phyloP scores from a whole-genome alignment of 2,113 vertebrate genomes.

The Corythornis madagascariensis region DNA sequence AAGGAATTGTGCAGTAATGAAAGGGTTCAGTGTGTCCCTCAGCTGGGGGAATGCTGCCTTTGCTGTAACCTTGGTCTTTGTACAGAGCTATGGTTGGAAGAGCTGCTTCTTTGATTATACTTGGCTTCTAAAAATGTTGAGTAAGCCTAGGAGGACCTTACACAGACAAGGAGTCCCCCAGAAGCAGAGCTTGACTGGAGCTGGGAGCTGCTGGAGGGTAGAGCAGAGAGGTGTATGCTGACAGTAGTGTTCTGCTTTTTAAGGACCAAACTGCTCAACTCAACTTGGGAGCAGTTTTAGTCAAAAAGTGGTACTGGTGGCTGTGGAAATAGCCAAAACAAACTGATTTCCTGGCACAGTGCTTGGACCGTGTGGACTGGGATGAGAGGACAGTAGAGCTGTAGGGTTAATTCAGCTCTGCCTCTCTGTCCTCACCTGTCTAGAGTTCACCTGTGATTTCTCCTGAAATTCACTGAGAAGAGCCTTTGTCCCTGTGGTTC shows the following conservation, averaged over 20 bases:
- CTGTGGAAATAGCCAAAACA: neutral
- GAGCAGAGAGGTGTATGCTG: neutral
- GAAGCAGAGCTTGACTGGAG: neutral
- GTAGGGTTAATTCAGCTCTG: neutral
- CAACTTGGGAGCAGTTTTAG: neutral
- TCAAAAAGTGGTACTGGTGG: neutral
- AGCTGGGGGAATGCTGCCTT: neutral
- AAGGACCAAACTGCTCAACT: neutral
- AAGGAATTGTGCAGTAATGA: neutral
- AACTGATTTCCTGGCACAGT: neutral
- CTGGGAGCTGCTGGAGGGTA: neutral
- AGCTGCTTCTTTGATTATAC: neutral
- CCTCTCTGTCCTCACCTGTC: neutral
- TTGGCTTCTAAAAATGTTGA: neutral
- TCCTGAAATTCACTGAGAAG: neutral
- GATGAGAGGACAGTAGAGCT: neutral
- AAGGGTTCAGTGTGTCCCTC: neutral
- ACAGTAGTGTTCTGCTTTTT: neutral
- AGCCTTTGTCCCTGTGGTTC: neutral
- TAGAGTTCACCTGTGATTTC: neutral
- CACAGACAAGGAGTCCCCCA: neutral
- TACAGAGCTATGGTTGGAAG: neutral
- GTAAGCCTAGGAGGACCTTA: neutral
- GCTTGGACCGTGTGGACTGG: fast-evolving
- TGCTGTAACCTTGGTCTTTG: neutral